These are phyloP conservation scores for Cotesia chilonis DNA, from an alignment of 1,140 invertebrate species.

Conservation along the genomic window DNA sequence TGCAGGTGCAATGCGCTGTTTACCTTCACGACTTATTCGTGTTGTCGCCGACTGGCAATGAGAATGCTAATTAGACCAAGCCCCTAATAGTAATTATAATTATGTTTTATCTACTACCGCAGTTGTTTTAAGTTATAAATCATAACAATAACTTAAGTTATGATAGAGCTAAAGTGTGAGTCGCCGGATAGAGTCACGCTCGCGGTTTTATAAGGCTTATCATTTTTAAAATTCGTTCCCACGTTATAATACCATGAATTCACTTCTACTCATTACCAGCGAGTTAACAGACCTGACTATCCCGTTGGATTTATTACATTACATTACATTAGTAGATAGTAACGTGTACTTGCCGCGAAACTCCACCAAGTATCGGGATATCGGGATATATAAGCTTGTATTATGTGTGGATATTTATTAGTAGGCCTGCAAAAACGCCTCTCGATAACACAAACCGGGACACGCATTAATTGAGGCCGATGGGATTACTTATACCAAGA, in stretches of 20 bases:
- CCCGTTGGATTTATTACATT: neutral
- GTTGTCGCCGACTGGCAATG: constrained; percentile 15
- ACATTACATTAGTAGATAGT: neutral
- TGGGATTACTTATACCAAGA: constrained; percentile 24
- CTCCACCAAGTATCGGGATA: neutral
- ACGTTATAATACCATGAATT: neutral
- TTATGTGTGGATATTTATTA: constrained; percentile 20
- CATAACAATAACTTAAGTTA: neutral
- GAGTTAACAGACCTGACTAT: too few relatives aligned
- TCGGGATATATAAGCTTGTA: neutral
- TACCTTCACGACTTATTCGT: constrained; percentile 19
- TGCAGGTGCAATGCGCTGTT: constrained; percentile 24
- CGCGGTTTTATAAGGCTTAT: too few relatives aligned
- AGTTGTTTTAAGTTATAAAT: too few relatives aligned
- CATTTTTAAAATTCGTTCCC: too few relatives aligned
- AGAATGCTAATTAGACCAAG: constrained; percentile 25
- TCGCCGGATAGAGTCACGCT: too few relatives aligned
- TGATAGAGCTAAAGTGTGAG: neutral
- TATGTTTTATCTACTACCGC: neutral
- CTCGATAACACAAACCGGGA: constrained; percentile 12
- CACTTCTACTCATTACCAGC: too few relatives aligned
- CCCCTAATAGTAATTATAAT: constrained; percentile 14
- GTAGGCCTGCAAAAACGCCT: constrained; percentile 26
- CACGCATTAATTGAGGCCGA: constrained; percentile 35
- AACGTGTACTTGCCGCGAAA: neutral